These are phyloP conservation scores for Girardinus metallicus DNA, from an alignment of 2,797 vertebrate species.

Conservation along the genomic window DNA sequence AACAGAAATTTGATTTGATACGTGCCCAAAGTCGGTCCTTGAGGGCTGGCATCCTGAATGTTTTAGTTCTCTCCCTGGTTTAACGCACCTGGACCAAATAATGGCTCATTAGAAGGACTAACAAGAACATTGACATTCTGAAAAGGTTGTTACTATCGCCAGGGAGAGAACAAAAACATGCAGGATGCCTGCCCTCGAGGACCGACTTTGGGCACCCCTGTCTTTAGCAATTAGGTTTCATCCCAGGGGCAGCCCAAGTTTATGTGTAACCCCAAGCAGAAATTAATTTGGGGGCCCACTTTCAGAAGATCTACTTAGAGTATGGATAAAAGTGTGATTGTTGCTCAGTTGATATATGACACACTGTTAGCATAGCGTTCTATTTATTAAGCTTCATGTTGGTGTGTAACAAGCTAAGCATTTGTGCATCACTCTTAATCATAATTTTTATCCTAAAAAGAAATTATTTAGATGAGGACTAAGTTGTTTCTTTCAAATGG, in stretches of 20 bases:
- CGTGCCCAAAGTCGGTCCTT: no score
- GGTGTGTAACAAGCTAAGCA: neutral
- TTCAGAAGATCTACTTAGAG: neutral
- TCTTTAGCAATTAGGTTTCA: neutral
- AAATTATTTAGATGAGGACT: neutral
- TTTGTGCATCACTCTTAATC: neutral
- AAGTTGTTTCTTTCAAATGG: neutral
- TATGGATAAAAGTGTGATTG: no score
- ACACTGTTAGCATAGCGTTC: neutral
- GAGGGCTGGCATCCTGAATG: no score
- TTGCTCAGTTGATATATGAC: neutral
- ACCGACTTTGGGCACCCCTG: no score
- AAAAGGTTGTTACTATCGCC: no score
- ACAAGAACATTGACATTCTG: no score
- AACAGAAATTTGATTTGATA: no score
- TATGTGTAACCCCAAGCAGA: neutral
- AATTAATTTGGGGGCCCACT: neutral
- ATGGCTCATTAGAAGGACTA: no score
- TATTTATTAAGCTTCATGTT: neutral
- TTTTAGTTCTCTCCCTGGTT: no score
- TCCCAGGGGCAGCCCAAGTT: neutral
- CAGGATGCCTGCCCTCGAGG: no score
- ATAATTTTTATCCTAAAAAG: neutral
- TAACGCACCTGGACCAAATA: no score
- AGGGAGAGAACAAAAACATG: no score